Evolutionary conservation across 2,888 invertebrate genomes (phyloP).

Genomic region (Himalopsyche anomala): DNA sequence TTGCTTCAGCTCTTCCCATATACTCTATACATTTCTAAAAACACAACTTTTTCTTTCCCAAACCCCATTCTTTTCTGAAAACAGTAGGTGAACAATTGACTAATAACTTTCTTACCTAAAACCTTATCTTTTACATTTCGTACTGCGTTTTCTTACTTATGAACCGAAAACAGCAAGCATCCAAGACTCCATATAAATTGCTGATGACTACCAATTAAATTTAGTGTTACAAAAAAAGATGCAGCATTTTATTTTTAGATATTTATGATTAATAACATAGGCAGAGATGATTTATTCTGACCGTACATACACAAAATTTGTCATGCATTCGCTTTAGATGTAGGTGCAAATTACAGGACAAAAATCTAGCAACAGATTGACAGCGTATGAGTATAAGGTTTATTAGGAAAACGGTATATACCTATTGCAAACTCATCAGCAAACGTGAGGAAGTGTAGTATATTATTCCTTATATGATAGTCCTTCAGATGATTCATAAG

Average conservation of each 20-base stretch:
- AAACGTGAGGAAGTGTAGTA: constrained; percentile 95
- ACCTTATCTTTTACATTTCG: neutral
- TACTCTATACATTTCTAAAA: too few species aligned
- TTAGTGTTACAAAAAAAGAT: neutral
- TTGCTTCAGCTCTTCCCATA: too few species aligned
- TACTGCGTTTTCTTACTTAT: neutral
- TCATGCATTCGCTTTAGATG: neutral
- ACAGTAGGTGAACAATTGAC: too few species aligned
- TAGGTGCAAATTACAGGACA: neutral
- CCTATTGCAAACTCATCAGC: constrained; percentile 98
- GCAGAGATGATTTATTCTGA: neutral
- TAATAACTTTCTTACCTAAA: neutral
- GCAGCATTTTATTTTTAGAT: neutral
- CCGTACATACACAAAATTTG: neutral
- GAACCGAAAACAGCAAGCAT: neutral
- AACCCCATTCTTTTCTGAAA: too few species aligned
- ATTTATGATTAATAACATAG: too few species aligned
- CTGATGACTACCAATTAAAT: too few species aligned
- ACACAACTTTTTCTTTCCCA: too few species aligned
- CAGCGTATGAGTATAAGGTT: neutral
- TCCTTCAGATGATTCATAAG: constrained; percentile 99
- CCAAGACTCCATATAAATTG: too few species aligned
- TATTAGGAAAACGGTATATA: constrained; percentile 68
- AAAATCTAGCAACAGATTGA: neutral
- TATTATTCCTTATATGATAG: constrained; percentile 93